These are phyloP conservation scores for Equus przewalskii DNA, from an alignment of 2,113 vertebrate genomes.

Conservation along the genomic window DNA sequence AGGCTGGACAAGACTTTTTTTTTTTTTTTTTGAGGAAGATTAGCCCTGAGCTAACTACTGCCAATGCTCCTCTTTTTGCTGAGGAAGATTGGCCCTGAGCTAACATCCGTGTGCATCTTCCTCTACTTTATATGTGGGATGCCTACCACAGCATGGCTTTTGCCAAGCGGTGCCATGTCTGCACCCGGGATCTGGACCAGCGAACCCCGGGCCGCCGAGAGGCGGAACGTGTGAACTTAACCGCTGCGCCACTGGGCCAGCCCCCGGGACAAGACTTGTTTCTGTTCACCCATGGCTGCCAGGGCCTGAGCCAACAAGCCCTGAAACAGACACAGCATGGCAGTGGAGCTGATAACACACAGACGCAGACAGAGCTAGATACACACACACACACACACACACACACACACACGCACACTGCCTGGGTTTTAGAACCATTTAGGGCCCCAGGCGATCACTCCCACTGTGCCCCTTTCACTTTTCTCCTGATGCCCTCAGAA, in stretches of 20 bases:
- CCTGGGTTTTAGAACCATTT: background rate
- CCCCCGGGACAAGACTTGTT: background rate
- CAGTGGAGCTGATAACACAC: background rate
- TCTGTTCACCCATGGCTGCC: background rate
- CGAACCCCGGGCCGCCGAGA: too few relatives aligned
- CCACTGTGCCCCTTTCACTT: constrained; percentile 42
- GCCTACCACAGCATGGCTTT: too few relatives aligned
- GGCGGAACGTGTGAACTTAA: too few relatives aligned
- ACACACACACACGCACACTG: background rate
- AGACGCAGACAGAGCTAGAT: background rate
- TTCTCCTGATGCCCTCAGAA: constrained; percentile 68
- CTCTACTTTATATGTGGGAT: too few relatives aligned
- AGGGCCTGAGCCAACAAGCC: background rate
- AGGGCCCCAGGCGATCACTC: background rate
- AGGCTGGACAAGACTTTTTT: background rate
- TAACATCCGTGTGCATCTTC: too few relatives aligned
- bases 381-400: background rate
- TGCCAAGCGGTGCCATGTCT: too few relatives aligned
- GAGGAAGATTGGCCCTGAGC: too few relatives aligned
- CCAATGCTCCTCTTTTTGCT: too few relatives aligned
- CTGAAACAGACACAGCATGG: background rate
- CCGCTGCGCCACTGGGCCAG: too few relatives aligned
- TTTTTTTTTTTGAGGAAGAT: too few relatives aligned
- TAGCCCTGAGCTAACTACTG: too few relatives aligned
- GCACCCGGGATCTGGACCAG: too few relatives aligned